These are phyloP conservation scores for Nomia melanderi DNA, from an alignment of 1,140 invertebrate species.

Conservation along the genomic window DNA sequence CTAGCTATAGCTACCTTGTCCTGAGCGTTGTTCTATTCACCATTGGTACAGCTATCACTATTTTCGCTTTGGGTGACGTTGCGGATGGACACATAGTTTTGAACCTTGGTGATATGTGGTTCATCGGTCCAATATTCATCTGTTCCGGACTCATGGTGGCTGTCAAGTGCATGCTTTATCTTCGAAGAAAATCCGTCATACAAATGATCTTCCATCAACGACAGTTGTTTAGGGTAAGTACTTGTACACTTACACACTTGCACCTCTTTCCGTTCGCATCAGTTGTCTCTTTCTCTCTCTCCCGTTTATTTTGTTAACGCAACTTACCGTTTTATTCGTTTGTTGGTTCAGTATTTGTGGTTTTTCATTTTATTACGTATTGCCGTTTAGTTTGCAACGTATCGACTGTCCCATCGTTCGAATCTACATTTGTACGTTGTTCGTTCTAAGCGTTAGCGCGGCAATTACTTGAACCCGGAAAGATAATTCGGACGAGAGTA, in stretches of 20 bases:
- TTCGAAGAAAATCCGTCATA: constrained; percentile 85
- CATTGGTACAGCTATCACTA: constrained; percentile 85
- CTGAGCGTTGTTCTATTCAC: constrained; percentile 84
- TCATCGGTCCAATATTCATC: constrained; percentile 86
- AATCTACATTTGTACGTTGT: background rate
- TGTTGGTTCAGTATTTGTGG: background rate
- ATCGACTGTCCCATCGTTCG: background rate
- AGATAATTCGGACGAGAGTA: no score
- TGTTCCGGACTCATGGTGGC: constrained; percentile 86
- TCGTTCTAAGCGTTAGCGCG: background rate
- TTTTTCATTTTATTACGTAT: background rate
- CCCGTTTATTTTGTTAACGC: no score
- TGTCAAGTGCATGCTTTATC: constrained; percentile 85
- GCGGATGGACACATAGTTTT: constrained; percentile 83
- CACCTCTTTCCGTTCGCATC: no score
- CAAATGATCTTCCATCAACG: constrained; percentile 85
- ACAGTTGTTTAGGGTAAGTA: constrained; percentile 83
- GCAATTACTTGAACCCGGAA: background rate
- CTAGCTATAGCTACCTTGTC: constrained; percentile 85
- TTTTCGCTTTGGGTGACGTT: constrained; percentile 83
- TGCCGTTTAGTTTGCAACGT: background rate
- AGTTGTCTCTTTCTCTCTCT: no score
- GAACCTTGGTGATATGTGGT: constrained; percentile 86
- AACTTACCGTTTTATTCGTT: background rate
- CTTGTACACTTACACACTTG: no score